Conservation (phyloP, 2,797 vertebrate species). For the Mormyrops attenuatus region DNA sequence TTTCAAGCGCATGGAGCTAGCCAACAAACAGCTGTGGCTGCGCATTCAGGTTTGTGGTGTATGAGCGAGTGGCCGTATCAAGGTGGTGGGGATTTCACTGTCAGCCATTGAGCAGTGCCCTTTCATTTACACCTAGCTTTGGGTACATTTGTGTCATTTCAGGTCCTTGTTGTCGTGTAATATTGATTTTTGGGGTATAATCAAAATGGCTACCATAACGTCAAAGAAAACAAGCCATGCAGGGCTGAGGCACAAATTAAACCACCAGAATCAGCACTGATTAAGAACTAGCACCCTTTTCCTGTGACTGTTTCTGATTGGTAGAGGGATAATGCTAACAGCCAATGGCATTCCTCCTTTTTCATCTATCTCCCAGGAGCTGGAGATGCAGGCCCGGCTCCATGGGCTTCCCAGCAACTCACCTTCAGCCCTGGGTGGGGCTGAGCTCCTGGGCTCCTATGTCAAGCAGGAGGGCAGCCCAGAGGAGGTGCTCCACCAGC, state of each 20-base stretch:
- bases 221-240: not conserved
- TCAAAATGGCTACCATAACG: not conserved
- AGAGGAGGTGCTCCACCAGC: slow-evolving; percentile 63
- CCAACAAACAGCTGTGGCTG: slow-evolving; percentile 89
- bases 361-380: slow-evolving; percentile 63
- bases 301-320: not conserved
- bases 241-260: not conserved
- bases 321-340: not conserved
- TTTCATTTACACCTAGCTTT: not conserved
- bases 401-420: slow-evolving; percentile 82
- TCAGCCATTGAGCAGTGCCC: not conserved
- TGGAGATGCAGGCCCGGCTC: slow-evolving; percentile 91
- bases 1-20: slow-evolving; percentile 88
- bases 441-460: slow-evolving; percentile 69
- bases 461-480: slow-evolving; percentile 81
- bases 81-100: not conserved
- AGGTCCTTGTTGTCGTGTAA: not conserved
- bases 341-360: not conserved
- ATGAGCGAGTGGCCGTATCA: not conserved
- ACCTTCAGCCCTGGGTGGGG: slow-evolving; percentile 71
- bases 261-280: not conserved
- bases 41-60: slow-evolving; percentile 79
- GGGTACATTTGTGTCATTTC: not conserved
- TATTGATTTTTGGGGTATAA: not conserved
- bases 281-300: not conserved